Evolutionary conservation across 1,140 invertebrate genomes (phyloP).

Genomic region (Calosoma granatense): DNA sequence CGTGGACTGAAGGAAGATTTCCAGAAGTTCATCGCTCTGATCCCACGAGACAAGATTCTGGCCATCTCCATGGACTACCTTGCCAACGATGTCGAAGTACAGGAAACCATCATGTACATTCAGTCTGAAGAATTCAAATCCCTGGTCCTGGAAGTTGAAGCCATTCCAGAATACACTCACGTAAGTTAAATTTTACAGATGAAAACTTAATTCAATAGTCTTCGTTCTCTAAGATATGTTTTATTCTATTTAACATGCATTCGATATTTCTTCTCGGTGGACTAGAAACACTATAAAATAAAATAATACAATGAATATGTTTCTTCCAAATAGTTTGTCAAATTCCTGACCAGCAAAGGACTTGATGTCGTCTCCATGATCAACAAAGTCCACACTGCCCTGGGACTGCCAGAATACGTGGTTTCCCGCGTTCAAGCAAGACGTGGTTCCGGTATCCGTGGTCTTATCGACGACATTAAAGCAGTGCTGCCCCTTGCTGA

Average conservation of each 20-base stretch:
- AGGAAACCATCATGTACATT: conserved; percentile 14
- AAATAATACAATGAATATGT: too few relatives aligned
- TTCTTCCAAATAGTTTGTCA: too few relatives aligned
- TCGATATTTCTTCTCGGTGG: too few relatives aligned
- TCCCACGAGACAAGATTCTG: background rate
- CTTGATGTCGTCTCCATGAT: conserved; percentile 10
- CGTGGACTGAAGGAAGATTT: background rate
- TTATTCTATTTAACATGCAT: too few relatives aligned
- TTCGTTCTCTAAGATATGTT: too few relatives aligned
- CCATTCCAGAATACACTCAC: conserved; percentile 15
- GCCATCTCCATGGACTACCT: conserved; percentile 18
- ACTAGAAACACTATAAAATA: too few relatives aligned
- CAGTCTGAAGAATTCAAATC: conserved; percentile 20
- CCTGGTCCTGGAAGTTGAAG: conserved; percentile 16
- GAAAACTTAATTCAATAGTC: too few relatives aligned
- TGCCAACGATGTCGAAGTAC: conserved; percentile 21
- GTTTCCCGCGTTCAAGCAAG: background rate
- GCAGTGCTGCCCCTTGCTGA: conserved; percentile 21
- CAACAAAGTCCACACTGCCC: conserved; percentile 19
- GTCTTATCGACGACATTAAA: conserved; percentile 23
- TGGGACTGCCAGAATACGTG: conserved; percentile 14
- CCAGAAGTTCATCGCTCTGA: background rate
- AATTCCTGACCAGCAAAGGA: background rate
- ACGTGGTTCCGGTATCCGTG: conserved; percentile 18
- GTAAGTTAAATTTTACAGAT: conserved; percentile 11